Evolutionary conservation across 1,140 invertebrate species (phyloP).

Genomic region (Camponotus pennsylvanicus): DNA sequence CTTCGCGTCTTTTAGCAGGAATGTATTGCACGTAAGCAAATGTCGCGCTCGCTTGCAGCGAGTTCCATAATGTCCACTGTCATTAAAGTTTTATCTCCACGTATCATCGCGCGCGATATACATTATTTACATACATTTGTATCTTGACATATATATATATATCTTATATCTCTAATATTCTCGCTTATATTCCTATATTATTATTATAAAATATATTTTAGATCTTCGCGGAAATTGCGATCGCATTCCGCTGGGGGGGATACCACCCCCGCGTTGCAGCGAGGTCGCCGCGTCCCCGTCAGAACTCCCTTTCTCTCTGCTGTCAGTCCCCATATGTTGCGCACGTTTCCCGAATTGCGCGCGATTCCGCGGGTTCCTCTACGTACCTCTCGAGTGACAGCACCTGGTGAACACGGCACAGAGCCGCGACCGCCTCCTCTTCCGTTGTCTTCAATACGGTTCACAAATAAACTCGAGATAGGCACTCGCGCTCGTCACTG

Average conservation of each 20-base stretch:
- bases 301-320: neutral
- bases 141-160: too few species aligned
- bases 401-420: constrained; percentile 32
- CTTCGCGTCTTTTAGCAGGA: constrained; percentile 49
- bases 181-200: neutral
- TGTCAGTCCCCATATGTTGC: constrained; percentile 26
- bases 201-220: neutral
- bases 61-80: neutral
- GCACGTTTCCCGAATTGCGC: neutral
- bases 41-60: constrained; percentile 25
- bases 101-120: neutral
- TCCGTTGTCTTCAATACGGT: constrained; percentile 73
- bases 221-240: neutral
- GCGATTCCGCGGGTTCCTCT: constrained; percentile 5
- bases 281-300: neutral
- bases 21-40: constrained; percentile 57
- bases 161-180: too few species aligned
- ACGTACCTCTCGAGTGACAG: constrained; percentile 72
- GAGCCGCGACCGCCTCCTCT: neutral
- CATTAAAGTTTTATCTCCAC: neutral
- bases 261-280: neutral
- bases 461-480: constrained; percentile 51
- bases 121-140: neutral
- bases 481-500: constrained; percentile 57
- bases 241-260: neutral